Base-by-base conservation (phyloP, 2,113 vertebrate species). In the Tricholaema leucomelas region DNA sequence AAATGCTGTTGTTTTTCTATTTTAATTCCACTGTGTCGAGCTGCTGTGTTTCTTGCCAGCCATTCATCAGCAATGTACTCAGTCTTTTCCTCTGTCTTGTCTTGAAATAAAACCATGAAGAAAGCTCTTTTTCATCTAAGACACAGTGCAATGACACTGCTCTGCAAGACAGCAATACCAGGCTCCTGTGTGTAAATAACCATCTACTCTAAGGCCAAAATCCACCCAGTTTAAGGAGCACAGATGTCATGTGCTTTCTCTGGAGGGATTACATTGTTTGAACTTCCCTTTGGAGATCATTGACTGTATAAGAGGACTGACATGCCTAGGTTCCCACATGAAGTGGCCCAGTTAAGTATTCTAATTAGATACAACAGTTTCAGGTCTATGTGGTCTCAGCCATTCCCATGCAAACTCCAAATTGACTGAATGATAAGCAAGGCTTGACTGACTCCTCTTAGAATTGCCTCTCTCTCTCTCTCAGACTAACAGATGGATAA, bases 361-460 rank as follows among this genome's bases (percentile, higher is more conserved):
- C 83, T 91, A 93, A 85, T 93, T 78, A 88, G 80, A 67, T 64
- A 20, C 52, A 71, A 48, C 67, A 38, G 36, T 90, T 91, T 85
- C 38, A 81, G 77, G 65, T 42, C 61, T 81, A 44, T 27, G 42
- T 42, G 46, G 55, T 74, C 75, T 64, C 72, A 94, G 80, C 15
- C 56, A 78, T 71, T 23, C 67, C 0, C 2, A 72, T 35, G 60
- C 52, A 83, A 79, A 92, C 35, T 58, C 35, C 28, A 74, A 80
- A n/a, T 8, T 83, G 77, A 91, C 82, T 80, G 87, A 66, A 70
- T 30, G 35, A 63, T 52, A 76, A 92, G 81, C n/a, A 77, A 55
- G 40, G 52, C 31, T 79, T 40, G 56, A 70, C 25, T 55, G 60
- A 90, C 87, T 85, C 24, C 38, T 83, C 60, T 78, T 33, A 58